phyloP scores from a whole-genome alignment of 2,113 vertebrate species.

The Atherinomorus stipes region DNA sequence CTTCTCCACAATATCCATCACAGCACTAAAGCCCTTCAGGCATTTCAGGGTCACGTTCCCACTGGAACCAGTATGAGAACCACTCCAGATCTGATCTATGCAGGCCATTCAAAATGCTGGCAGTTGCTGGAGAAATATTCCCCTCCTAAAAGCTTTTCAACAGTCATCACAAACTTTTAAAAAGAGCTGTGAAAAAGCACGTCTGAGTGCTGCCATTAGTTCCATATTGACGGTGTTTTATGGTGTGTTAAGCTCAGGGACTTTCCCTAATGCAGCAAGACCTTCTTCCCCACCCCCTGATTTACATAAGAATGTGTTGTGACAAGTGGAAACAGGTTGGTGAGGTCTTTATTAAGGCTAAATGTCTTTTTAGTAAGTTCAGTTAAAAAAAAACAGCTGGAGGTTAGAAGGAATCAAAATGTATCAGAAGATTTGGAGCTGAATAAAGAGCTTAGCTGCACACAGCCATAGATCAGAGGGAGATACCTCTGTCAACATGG shows the following conservation, averaged over 20 bases:
- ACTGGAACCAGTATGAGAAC: conserved; percentile 52
- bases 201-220: conserved; percentile 69
- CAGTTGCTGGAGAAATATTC: conserved; percentile 57
- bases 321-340: conserved; percentile 65
- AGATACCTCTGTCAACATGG: conserved; percentile 56
- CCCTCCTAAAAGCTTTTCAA: conserved; percentile 65
- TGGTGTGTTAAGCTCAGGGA: conserved; percentile 68
- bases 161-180: conserved; percentile 55
- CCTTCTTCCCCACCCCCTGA: conserved; percentile 47
- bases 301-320: conserved; percentile 73
- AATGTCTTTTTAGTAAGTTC: conserved; percentile 46
- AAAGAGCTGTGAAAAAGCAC: conserved; percentile 49
- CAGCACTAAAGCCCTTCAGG: conserved; percentile 31
- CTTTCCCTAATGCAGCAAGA: conserved; percentile 65
- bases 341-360: conserved; percentile 73
- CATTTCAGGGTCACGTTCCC: conserved; percentile 56
- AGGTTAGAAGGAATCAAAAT: conserved; percentile 59
- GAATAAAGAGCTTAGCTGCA: conserved; percentile 57
- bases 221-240: conserved; percentile 72
- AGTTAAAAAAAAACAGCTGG: conserved; percentile 42
- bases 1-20: conserved; percentile 36
- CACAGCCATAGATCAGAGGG: conserved; percentile 45
- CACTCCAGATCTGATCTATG: conserved; percentile 10
- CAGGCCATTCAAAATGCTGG: conserved; percentile 31
- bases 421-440: conserved; percentile 39